These are phyloP conservation scores for Troides helena DNA, from an alignment of 2,888 invertebrate genomes.

Conservation along the genomic window DNA sequence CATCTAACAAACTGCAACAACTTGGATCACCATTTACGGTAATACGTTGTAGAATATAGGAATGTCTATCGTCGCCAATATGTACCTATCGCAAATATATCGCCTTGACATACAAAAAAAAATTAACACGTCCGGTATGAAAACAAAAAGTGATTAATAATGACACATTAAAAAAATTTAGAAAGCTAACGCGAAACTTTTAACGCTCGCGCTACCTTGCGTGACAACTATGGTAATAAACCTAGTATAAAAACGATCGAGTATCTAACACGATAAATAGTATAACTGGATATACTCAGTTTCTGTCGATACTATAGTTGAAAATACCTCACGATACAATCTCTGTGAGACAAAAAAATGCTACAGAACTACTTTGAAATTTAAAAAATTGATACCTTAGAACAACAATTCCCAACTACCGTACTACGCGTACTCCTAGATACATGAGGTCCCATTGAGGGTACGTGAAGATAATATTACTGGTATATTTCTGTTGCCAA, in stretches of 20 bases:
- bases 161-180: slow-evolving; percentile 1
- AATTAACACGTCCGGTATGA: neutral
- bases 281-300: neutral
- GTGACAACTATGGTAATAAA: slow-evolving; percentile 1
- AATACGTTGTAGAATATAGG: slow-evolving; percentile 25
- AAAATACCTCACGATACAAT: too few relatives aligned
- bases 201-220: neutral
- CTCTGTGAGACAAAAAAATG: too few relatives aligned
- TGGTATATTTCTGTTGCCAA: too few relatives aligned
- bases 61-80: slow-evolving; percentile 20
- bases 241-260: neutral
- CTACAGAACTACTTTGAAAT: too few relatives aligned
- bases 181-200: slow-evolving; percentile 22
- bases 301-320: neutral
- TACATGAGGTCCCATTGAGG: too few relatives aligned
- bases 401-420: too few relatives aligned
- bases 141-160: slow-evolving; percentile 13
- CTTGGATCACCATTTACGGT: slow-evolving; percentile 17
- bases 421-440: too few relatives aligned
- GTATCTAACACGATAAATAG: neutral
- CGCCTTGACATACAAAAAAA: slow-evolving; percentile 14
- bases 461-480: too few relatives aligned
- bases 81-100: slow-evolving; percentile 2
- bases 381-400: too few relatives aligned
- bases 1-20: slow-evolving; percentile 21